These are phyloP conservation scores for fruit fly (Drosophila melanogaster) DNA, from an alignment of 1,140 invertebrate genomes.

Conservation along the genomic window Release_6_plus_ISO1_MT NC_004354.4:14140501-14141000, in stretches of 20 bases:
- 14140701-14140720: constrained; percentile 82
- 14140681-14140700: constrained; percentile 82
- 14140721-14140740: constrained; percentile 79
- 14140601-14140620: background rate
- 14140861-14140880: constrained; percentile 14
- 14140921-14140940: constrained; percentile 19
- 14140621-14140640: constrained; percentile 17
- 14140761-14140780: constrained; percentile 58
- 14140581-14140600: constrained; percentile 33
- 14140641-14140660: no score
- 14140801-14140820: background rate
- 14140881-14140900: constrained; percentile 54
- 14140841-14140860: background rate
- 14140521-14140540: background rate
- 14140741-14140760: constrained; percentile 54
- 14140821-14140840: background rate
- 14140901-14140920: constrained; percentile 40
- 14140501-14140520: constrained; percentile 69
- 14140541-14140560: background rate
- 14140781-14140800: constrained; percentile 29
- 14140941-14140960: constrained; percentile 14
- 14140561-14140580: background rate
- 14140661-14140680: constrained; percentile 9
- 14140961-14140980: background rate
- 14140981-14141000: background rate